Conservation (phyloP, 1,140 invertebrate species). For the Musca domestica region DNA sequence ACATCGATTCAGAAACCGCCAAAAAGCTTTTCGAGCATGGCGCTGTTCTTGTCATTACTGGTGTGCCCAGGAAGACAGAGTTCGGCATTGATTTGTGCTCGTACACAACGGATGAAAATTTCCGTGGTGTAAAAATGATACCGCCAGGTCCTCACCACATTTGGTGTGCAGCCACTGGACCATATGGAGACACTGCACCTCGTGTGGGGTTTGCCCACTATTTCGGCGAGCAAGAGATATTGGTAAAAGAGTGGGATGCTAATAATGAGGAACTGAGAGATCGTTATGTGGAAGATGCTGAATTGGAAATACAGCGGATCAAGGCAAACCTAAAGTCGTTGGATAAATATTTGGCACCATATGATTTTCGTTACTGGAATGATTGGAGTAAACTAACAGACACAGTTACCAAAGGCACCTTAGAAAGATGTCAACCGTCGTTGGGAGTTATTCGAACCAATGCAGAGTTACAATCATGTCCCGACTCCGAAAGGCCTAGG, state of each 20-base stretch:
- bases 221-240: conserved; percentile 78
- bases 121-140: conserved; percentile 97
- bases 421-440: conserved; percentile 62
- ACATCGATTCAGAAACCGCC: conserved; percentile 78
- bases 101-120: conserved; percentile 90
- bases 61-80: conserved; percentile 83
- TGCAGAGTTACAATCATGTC: conserved; percentile 66
- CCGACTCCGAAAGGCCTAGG: conserved; percentile 63
- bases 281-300: conserved; percentile 53
- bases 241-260: conserved; percentile 84
- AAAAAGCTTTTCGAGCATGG: conserved; percentile 77
- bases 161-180: conserved; percentile 68
- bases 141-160: conserved; percentile 95
- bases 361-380: conserved; percentile 85
- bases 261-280: conserved; percentile 66
- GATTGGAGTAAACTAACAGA: conserved; percentile 83
- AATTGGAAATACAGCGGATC: conserved; percentile 62
- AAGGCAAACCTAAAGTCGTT: conserved; percentile 73
- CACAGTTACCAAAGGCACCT: conserved; percentile 63
- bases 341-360: conserved; percentile 80
- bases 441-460: conserved; percentile 66
- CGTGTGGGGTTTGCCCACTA: conserved; percentile 87
- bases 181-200: conserved; percentile 57
- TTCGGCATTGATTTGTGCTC: conserved; percentile 96
- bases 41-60: conserved; percentile 76